Evolutionary conservation across 2,797 vertebrate species (phyloP).

Genomic region (Loris lydekkerianus): DNA sequence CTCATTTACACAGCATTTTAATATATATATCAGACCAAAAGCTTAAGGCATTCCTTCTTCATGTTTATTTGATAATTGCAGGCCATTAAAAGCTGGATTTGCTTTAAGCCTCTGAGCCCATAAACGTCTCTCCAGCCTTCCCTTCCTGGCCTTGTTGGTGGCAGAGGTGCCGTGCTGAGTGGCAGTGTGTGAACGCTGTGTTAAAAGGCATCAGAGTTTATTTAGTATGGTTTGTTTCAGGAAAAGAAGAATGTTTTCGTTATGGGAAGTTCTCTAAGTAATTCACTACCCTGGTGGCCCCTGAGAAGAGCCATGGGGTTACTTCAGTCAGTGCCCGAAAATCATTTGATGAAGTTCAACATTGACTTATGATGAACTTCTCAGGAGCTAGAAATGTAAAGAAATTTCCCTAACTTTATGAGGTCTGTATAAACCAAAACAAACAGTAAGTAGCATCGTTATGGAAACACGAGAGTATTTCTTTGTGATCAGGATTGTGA

Average conservation of each 20-base stretch:
- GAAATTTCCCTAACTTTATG: neutral
- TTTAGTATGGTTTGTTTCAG: neutral
- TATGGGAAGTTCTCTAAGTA: neutral
- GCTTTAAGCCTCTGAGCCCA: neutral
- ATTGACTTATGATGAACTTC: neutral
- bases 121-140: neutral
- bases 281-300: rapidly evolving
- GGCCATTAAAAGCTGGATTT: slow-evolving; percentile 43
- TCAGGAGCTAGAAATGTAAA: neutral
- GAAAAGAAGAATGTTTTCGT: neutral
- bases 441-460: neutral
- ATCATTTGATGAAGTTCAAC: neutral
- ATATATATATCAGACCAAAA: neutral
- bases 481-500: neutral
- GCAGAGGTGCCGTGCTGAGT: neutral
- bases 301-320: neutral
- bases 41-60: neutral
- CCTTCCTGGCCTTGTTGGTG: rapidly evolving
- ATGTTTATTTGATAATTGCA: slow-evolving; percentile 36
- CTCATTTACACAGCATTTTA: neutral
- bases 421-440: neutral
- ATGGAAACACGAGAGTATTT: neutral
- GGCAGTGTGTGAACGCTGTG: rapidly evolving
- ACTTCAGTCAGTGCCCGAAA: neutral
- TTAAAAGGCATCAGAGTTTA: neutral